Evolutionary conservation across 2,888 invertebrate species (phyloP), one percentile per base, ranked within the genome.

Genomic region (Morpho deidamia): DNA sequence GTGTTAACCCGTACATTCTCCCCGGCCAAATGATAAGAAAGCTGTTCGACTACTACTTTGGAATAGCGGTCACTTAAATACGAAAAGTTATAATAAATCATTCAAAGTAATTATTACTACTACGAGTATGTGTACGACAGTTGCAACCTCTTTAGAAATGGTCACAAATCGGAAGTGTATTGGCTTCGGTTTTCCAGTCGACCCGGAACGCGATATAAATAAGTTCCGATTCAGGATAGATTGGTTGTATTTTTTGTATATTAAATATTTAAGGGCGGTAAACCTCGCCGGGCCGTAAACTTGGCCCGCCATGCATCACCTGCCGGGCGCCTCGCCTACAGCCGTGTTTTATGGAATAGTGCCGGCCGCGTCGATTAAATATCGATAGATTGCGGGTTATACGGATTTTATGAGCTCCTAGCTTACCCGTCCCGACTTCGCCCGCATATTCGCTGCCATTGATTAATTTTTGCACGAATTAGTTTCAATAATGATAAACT

Each of bases 301-400:
- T 81, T 79, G 64, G 77, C 72, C 78, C 77, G 74, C 75, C 73
- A 80, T 83, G 83, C 76, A 84, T 86, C 86, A 86, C 83, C 81
- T 81, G 83, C 76, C 78, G 71, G 78, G 66, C 71, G 70, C 74
- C 70, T 71, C 70, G 72, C 81, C 79, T 75, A 80, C 83, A 83
- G 80, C 81, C 77, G 81, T 80, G 75, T 81, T 80, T 87, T 80
- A 86, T 85, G 83, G 84, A 81, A 82, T 83, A 79, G 81, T 83
- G 82, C 79, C 77, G 77, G 51, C 37, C 51, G 76, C 80, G 83
- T 82, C 51, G 47, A 45, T 45, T 53, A 82, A 81, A 74, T 64
- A 66, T 59, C 61, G 60, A 56, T 56, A 51, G 49, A 23, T 23
- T 50, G 44, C 39, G 11, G 39, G 35, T 14, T 44, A 23, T 23